Evolutionary conservation across 2,888 invertebrate species (phyloP).

Genomic region (Chloroclysta siterata): DNA sequence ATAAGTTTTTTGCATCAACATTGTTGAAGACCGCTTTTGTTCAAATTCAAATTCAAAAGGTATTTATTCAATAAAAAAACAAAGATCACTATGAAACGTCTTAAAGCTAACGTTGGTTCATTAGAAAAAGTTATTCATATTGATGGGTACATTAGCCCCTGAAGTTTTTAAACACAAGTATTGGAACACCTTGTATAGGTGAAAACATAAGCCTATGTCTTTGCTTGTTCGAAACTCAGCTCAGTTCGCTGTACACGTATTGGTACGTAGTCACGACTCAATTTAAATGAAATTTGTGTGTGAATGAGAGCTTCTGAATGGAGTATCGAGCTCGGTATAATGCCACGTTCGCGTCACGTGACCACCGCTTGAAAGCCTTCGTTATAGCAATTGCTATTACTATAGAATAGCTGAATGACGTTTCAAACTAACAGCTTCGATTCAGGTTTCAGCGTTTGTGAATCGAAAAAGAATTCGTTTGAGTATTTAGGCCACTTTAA

Average conservation of each 20-base stretch:
- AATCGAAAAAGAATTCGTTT: not conserved
- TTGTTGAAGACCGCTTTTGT: not conserved
- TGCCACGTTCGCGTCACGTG: constrained; percentile 1
- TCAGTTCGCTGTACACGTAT: too few species aligned
- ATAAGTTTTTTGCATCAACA: constrained; percentile 5
- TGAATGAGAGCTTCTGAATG: not conserved
- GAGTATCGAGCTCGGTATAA: not conserved
- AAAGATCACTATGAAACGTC: too few species aligned
- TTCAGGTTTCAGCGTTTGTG: not conserved
- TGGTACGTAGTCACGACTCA: not conserved
- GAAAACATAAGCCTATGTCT: too few species aligned
- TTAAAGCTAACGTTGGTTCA: too few species aligned
- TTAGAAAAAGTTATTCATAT: too few species aligned
- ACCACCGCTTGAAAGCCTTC: constrained; percentile 3
- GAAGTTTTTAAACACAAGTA: too few species aligned
- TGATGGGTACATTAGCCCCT: too few species aligned
- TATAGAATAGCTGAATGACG: not conserved
- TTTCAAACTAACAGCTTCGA: not conserved
- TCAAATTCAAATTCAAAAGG: too few species aligned
- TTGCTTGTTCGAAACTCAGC: too few species aligned
- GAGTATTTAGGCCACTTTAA: not conserved
- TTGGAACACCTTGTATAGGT: too few species aligned
- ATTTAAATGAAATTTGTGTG: not conserved
- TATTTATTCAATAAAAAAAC: too few species aligned
- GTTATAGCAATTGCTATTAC: not conserved